Base-by-base conservation (phyloP, 2,888 invertebrate species). In the Tyria jacobaeae region DNA sequence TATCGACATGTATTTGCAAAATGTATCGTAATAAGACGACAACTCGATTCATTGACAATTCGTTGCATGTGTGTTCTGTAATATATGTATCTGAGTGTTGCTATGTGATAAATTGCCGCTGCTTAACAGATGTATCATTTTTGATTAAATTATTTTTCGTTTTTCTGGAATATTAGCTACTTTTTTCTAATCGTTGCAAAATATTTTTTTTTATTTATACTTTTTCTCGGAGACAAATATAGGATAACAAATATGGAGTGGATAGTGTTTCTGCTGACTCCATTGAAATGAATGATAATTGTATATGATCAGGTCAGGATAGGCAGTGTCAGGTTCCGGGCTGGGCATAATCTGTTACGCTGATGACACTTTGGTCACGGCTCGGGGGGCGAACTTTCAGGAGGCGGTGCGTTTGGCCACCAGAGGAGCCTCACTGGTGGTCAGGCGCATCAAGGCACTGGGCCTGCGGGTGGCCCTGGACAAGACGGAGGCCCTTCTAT, bases 1-100 rank as follows among this genome's bases (percentile, higher is more conserved):
- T 75, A 72, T 72, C 62, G 71, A 59, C 53, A 52, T 59, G 66
- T 64, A 64, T 64, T 66, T 72, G 66, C 60, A 66, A 72, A 73
- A 62, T 64, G 7, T 4, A 31, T 4, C 4, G 27, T 4, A 31
- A 31, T 6, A 31, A 31, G 27, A 6, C 27, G 64, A 60, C 41
- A 41, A 37, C 21, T 57, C 34, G 25, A 55, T 59, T 49, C 49
- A 48, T 34, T 62, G 39, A 21, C 21, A 44, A 44, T 4, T n/a
- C n/a, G n/a, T n/a, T n/a, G n/a, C n/a, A n/a, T n/a, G n/a, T 21
- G 12, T 44, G 17, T 17, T 44, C 10, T 44, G 21, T 21, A 21
- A 44, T 17, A 21, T 44, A 17, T 10, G 10, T 10, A 3, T 41
- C 9, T 41, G 39, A n/a, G 39, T n/a, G n/a, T 2, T n/a, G 10